A percentile compares a stretch with the other conserved stretches of the same genome.
Evolutionary conservation across 2,797 vertebrate genomes (phyloP).

Genomic region (Anabas testudineus): DNA sequence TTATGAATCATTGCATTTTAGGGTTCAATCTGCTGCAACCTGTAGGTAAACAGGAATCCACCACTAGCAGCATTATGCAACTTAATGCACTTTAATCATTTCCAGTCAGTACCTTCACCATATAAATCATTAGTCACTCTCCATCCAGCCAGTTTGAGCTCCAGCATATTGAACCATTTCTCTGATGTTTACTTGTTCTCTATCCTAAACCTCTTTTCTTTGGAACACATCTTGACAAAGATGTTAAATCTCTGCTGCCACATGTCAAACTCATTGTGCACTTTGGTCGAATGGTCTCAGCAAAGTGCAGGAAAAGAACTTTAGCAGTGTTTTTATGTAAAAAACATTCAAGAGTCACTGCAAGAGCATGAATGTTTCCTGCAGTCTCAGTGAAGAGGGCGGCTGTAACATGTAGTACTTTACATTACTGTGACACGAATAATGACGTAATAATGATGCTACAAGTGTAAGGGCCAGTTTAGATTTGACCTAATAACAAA

Average conservation of each 20-base stretch:
- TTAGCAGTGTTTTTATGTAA: no score
- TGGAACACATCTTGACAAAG: neutral
- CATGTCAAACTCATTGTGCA: slow-evolving; percentile 3
- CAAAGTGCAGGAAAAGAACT: neutral
- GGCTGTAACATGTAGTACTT: no score
- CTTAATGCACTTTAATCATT: slow-evolving; percentile 8
- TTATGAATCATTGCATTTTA: no score
- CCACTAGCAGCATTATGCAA: no score
- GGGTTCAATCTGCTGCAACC: no score
- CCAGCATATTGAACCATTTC: slow-evolving; percentile 7
- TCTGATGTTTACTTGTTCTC: slow-evolving; percentile 5
- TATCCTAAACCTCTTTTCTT: slow-evolving; percentile 1
- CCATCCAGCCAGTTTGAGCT: neutral
- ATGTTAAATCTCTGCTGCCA: neutral
- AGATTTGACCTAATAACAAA: no score
- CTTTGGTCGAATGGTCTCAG: slow-evolving; percentile 1
- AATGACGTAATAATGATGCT: no score
- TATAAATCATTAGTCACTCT: slow-evolving; percentile 16
- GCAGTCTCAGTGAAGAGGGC: no score
- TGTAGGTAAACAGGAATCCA: no score
- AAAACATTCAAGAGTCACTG: neutral
- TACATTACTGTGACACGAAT: no score
- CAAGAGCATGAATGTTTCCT: no score
- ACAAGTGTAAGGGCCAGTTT: no score
- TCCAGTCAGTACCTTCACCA: slow-evolving; percentile 10